Percentiles rank a stretch among this genome's conserved stretches.
phyloP scores from a whole-genome alignment of 2,888 invertebrate species.

The Tricholauxania praeusta region DNA sequence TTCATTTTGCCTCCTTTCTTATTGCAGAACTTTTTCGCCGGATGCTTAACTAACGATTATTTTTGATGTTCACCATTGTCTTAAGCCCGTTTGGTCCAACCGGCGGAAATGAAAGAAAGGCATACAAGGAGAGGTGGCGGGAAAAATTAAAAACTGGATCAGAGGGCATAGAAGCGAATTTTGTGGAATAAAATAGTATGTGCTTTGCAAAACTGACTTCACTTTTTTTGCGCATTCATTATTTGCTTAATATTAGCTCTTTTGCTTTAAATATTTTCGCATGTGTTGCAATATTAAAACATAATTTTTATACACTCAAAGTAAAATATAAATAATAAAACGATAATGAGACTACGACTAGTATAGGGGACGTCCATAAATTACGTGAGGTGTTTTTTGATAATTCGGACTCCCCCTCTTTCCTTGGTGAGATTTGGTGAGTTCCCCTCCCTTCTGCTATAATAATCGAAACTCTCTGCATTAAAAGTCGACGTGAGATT shows the following conservation, averaged over 20 bases:
- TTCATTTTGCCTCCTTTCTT: not conserved
- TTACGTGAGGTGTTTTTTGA: too few relatives aligned
- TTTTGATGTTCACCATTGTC: conserved; percentile 32
- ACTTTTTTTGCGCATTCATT: not conserved
- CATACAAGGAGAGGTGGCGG: not conserved
- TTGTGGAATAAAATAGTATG: not conserved
- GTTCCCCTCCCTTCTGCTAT: too few relatives aligned
- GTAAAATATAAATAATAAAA: not conserved
- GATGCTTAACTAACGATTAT: conserved; percentile 37
- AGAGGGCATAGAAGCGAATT: too few relatives aligned
- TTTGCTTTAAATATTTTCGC: conserved; percentile 1
- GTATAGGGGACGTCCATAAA: too few relatives aligned
- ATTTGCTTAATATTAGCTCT: conserved; percentile 10
- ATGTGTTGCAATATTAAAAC: conserved; percentile 22
- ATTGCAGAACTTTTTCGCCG: conserved; percentile 16
- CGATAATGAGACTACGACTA: not conserved
- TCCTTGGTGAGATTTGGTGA: too few relatives aligned
- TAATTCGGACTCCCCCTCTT: too few relatives aligned
- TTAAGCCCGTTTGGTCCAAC: conserved; percentile 21
- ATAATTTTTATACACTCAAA: conserved; percentile 28
- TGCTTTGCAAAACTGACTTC: conserved; percentile 23
- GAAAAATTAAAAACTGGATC: not conserved
- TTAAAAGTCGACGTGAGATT: too few relatives aligned
- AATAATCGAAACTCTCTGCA: too few relatives aligned
- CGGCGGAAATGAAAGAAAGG: not conserved